Base-by-base conservation (phyloP, 2,888 invertebrate species). In the Meteorus colon region DNA sequence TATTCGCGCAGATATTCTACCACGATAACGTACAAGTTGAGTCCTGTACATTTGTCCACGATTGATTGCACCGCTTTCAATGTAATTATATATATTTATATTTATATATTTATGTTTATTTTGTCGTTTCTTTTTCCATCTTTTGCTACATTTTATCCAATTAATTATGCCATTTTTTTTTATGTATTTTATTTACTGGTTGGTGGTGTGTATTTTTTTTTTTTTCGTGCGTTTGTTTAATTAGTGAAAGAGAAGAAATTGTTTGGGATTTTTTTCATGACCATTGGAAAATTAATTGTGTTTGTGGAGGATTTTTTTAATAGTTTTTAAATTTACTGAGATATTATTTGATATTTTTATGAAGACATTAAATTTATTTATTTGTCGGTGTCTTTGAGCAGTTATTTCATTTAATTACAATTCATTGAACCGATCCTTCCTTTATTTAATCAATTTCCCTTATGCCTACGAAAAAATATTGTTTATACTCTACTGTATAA, bases 1-100 rank as follows among this genome's bases (percentile, higher is more conserved):
- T 63, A 63, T 65, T 63, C 65, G 37, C 65, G 37, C 65, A 24
- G 34, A 51, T 31, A 60, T 69, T 55, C 55, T 31, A 55, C 31
- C 31, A 27, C 29, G 66, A 65, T 73, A 71, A 60, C 37, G 62
- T 62, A 10, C 16, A 55, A 51, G 65, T 37, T 34, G 16, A 19
- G 1, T n/a, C 16, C 12, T 16, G 41, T 41, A 55, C 31, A 60
- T 51, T 60, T 37, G 14, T 19, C 29, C 62, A 74, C 71, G 74
- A 77, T 77, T 74, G 71, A 77, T 77, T 74, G 72, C 69, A 70
- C 62, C 63, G 68, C 68, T 71, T 65, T 63, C 55, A 71, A 72
- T 71, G 74, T 60, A 77, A 77, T 77, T 60, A 77, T 74, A 74
- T 74, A 74, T 67, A 37, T 69, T 76, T 41, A 55, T 60, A 60